A percentile compares a stretch with the other conserved stretches of the same genome.
These are phyloP conservation scores for Corvus moneduloides DNA, from an alignment of 2,113 vertebrate genomes.

Conservation along the genomic window DNA sequence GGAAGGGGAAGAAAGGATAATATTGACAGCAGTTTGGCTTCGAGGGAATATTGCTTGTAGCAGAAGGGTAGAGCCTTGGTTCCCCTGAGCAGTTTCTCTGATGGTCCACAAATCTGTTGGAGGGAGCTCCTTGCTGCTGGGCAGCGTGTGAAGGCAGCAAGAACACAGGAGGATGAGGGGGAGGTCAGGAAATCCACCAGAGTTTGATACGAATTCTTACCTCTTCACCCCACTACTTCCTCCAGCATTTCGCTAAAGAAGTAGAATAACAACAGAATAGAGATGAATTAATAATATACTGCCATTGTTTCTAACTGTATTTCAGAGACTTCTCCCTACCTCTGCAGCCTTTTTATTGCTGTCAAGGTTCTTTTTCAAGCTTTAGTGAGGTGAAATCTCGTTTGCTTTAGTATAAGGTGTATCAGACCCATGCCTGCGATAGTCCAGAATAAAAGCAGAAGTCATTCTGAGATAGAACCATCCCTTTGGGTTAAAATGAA, in stretches of 20 bases:
- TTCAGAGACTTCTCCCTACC: conserved; percentile 5
- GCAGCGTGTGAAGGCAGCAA: neutral
- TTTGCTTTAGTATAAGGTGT: neutral
- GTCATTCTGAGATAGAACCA: neutral
- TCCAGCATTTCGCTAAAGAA: neutral
- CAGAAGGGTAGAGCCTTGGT: neutral
- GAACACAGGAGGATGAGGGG: neutral
- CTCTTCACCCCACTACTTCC: neutral
- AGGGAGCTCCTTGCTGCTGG: neutral
- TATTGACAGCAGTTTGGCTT: neutral
- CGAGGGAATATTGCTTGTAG: neutral
- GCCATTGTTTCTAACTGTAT: neutral
- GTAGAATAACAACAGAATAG: neutral
- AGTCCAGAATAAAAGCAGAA: neutral
- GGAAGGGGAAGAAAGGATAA: neutral
- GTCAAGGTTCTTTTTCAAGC: neutral
- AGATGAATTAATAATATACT: neutral
- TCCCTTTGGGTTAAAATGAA: neutral
- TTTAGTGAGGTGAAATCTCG: neutral
- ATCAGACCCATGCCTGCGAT: neutral
- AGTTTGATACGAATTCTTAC: neutral
- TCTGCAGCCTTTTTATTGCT: neutral
- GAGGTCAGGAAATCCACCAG: neutral
- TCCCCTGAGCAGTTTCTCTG: neutral
- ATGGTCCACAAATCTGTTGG: accelerated